phyloP scores from a whole-genome alignment of 37 sponge, comb jelly and placozoan species.

The Halisarca cf. caerulea region DNA sequence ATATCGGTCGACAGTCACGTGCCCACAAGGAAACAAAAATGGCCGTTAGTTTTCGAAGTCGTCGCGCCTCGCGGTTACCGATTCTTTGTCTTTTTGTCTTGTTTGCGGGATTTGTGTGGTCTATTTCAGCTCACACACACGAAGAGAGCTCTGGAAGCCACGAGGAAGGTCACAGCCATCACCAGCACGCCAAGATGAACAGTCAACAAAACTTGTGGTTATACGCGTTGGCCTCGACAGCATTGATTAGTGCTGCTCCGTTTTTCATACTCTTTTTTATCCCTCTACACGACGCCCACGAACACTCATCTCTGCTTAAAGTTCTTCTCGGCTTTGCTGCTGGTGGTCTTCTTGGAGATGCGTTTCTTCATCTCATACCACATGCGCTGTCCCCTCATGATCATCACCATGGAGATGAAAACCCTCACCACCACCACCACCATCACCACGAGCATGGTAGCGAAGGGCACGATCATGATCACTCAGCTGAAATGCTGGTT shows the following conservation, averaged over 20 bases:
- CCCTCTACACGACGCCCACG: conserved; percentile 65
- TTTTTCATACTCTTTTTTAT: conserved; percentile 90
- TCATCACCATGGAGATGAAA: conserved; percentile 31
- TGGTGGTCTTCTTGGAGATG: conserved; percentile 95
- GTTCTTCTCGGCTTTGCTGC: conserved; percentile 93
- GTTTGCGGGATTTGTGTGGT: too few relatives aligned
- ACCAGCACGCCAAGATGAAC: not conserved
- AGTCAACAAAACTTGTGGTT: conserved; percentile 26
- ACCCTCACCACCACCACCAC: conserved; percentile 34
- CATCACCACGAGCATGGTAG: conserved; percentile 49
- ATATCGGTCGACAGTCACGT: too few relatives aligned
- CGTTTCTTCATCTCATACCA: conserved; percentile 95
- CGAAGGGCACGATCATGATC: conserved; percentile 55
- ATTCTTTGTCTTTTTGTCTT: too few relatives aligned
- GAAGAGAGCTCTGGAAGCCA: too few relatives aligned
- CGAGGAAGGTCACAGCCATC: not conserved
- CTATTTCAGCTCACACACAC: too few relatives aligned
- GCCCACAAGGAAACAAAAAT: too few relatives aligned
- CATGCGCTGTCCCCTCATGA: conserved; percentile 88
- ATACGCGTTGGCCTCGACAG: conserved; percentile 78
- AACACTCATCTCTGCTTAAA: conserved; percentile 75
- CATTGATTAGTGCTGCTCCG: conserved; percentile 85
- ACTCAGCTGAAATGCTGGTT: conserved; percentile 75
- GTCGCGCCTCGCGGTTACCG: too few relatives aligned
- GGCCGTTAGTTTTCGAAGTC: too few relatives aligned